Percentiles rank a stretch among this genome's conserved stretches.
Evolutionary conservation across 2,888 invertebrate species (phyloP).

Genomic region (Leptothorax acervorum): DNA sequence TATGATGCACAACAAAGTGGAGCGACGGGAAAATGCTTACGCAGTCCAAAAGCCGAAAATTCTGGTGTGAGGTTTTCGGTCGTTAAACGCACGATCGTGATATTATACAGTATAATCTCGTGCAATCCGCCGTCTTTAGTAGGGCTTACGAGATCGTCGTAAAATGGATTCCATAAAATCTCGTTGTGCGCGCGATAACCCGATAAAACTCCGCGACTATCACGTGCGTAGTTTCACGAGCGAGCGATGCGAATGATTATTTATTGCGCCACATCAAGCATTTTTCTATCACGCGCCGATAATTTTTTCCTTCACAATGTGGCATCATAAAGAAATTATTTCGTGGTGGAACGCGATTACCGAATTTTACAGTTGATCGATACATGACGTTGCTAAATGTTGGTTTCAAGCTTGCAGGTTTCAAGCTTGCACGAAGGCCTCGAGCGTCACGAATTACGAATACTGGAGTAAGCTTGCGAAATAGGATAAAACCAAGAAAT

Average conservation of each 20-base stretch:
- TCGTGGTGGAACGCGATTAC: not conserved
- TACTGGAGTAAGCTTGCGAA: not conserved
- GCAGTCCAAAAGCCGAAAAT: constrained; percentile 7
- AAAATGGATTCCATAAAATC: constrained; percentile 49
- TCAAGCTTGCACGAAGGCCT: not conserved
- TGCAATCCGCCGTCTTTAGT: constrained; percentile 25
- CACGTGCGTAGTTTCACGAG: not conserved
- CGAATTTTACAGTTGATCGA: not conserved
- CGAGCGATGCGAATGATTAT: constrained; percentile 17
- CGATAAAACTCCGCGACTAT: constrained; percentile 33
- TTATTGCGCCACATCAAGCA: constrained; percentile 10
- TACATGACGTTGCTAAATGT: not conserved
- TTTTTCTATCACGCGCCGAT: not conserved
- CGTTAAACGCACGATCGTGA: constrained; percentile 38
- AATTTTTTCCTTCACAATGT: not conserved
- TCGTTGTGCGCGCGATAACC: constrained; percentile 34
- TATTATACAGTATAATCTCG: constrained; percentile 42
- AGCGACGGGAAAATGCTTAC: not conserved
- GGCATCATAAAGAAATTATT: constrained; percentile 7
- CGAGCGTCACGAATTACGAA: not conserved
- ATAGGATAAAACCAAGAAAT: not conserved
- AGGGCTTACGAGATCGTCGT: constrained; percentile 32
- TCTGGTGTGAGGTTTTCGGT: not conserved
- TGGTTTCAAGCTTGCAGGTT: not conserved
- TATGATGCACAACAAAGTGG: not conserved